Evolutionary conservation across 2,113 vertebrate species (phyloP), one percentile per base, ranked within the genome.

Genomic region (Acrocephalus arundinaceus): DNA sequence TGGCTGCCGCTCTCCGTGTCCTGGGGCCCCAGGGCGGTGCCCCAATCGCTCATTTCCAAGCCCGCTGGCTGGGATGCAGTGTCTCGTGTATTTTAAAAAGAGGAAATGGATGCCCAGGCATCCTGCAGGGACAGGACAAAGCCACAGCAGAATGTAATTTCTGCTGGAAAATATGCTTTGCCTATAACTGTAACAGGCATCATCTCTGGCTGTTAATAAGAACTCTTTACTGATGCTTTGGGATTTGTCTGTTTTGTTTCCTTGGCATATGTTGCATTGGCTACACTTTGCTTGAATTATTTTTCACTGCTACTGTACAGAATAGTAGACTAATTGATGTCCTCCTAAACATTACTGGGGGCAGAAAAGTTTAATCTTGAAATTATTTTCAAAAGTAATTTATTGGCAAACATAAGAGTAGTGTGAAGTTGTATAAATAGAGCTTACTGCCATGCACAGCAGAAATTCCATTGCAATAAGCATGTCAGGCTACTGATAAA

Each of bases 91-190:
- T 67, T 90, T 90, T 61, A 41, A 35, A 77, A 59, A 52, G 61
- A 84, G 61, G 86, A 90, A 90, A 90, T 75, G 30, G 93, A 87
- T 93, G 89, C 92, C 65, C 80, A 77, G 80, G 70, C 93, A 81
- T 75, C 86, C 95, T 89, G 57, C 61, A 85, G 93, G 35, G 76
- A 52, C 59, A 55, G 57, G 45, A 92, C 80, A 87, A 92, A 93
- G 84, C 59, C 80, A 65, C 59, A 85, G 39, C 76, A 90, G 86
- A 95, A 77, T 49, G 80, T 31, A 45, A 55, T 84, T 93, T 92
- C 80, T 94, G 52, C 41, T 86, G 83, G 86, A 81, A 94, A 81
- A 81, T 45, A 17, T 74, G 61, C 54, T 95, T 86, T 71, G 75
- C 43, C 72, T 73, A 3, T 83, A 48, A 79, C 15, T 73, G 48